Evolutionary conservation across 2,888 invertebrate species (phyloP), one percentile per base, ranked within the genome.

Genomic region (Caenorhabditis plicata): DNA sequence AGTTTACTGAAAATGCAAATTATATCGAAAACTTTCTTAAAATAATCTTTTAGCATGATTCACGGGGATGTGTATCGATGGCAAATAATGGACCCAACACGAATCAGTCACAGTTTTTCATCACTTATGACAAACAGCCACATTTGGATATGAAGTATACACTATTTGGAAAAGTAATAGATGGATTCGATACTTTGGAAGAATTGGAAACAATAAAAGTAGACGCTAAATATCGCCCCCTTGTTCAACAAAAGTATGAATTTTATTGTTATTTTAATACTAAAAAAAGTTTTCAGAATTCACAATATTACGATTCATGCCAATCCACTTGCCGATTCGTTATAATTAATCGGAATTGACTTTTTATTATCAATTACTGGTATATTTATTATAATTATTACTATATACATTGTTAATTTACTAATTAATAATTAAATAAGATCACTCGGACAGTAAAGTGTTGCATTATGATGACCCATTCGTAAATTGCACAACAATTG

Each of bases 1-100:
- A 29, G 9, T n/a, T 29, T 29, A 29, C 31, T 9, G 13, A 29
- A 9, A 29, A 29, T 11, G 31, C 31, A 13, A 29, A 29, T 29
- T 9, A 29, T n/a, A n/a, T n/a, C 31, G 31, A 13, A 29, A 29
- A 29, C 13, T 11, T 11, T 9, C 9, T n/a, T n/a, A n/a, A n/a
- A n/a, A 13, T 43, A 3, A 8, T 8, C 3, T 64, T 77, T 27
- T 52, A 85, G 89, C 96, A 96, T 81, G 89, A 87, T 80, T 85
- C 87, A 17, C 86, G 94, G 77, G 96, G 94, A 0, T 87, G 89
- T 65, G 86, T 98, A 1, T 94, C 95, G 3, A 94, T 96, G 95
- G 98, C 98, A 5, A 98, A 95, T 82, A 95, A 91, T 85, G 96
- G 96, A 3, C 92, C 95, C 0, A 93, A 96, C 82, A 90, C 92